A percentile compares a stretch with the other conserved stretches of the same genome.
Evolutionary conservation across 2,888 invertebrate species (phyloP).

Genomic region (Aphidius colemani): DNA sequence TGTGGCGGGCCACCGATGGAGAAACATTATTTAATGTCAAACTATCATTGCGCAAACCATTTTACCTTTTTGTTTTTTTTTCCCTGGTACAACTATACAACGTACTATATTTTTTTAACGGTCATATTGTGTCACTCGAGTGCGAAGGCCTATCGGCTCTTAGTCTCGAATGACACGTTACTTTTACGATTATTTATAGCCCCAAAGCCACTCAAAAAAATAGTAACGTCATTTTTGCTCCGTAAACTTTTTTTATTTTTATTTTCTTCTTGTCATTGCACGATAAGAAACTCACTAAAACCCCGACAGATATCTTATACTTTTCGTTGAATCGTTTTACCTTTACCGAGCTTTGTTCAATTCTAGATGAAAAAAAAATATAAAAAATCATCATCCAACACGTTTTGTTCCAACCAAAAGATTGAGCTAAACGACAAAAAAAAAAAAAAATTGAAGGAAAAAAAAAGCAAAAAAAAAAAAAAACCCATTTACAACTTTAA

Average conservation of each 20-base stretch:
- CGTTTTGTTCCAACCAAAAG: too few species aligned
- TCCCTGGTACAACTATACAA: not conserved
- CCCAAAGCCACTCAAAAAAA: conserved; percentile 41
- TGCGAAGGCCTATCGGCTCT: conserved; percentile 33
- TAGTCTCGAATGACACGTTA: conserved; percentile 28
- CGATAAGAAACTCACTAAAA: conserved; percentile 28
- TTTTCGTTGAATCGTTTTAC: conserved; percentile 39
- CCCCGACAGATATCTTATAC: conserved; percentile 25
- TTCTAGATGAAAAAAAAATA: not conserved
- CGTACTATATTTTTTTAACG: conserved; percentile 1
- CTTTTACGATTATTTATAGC: conserved; percentile 52
- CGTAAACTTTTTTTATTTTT: conserved; percentile 5
- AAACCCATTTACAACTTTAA: not conserved
- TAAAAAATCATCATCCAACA: too few species aligned
- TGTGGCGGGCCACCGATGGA: conserved; percentile 45
- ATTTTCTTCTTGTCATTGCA: conserved; percentile 2
- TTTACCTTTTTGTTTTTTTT: conserved; percentile 7
- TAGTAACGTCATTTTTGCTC: conserved; percentile 21
- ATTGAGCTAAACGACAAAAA: too few species aligned
- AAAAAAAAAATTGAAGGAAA: too few species aligned
- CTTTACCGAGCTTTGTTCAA: conserved; percentile 6
- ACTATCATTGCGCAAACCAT: conserved; percentile 36
- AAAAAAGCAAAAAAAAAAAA: too few species aligned
- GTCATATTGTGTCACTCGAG: conserved; percentile 16
- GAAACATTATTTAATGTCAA: conserved; percentile 51